Evolutionary conservation across 2,797 vertebrate genomes (phyloP).

Genomic region (Anomalospiza imberbis): DNA sequence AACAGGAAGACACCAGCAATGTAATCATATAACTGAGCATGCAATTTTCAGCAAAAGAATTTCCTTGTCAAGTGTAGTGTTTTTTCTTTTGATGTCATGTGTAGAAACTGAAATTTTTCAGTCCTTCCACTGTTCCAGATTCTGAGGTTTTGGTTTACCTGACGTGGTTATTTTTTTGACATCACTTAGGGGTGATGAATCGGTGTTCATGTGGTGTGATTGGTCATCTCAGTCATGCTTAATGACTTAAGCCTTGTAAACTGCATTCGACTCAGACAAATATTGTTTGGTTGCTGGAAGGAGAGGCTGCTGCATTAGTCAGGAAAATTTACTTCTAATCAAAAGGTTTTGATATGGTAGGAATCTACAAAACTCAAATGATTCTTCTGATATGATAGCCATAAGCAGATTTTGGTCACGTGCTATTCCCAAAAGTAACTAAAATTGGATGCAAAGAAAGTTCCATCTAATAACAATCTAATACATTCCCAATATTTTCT

Average conservation of each 20-base stretch:
- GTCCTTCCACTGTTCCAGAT: background rate
- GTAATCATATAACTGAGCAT: background rate
- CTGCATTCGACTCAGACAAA: background rate
- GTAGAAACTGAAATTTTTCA: background rate
- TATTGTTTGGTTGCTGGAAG: background rate
- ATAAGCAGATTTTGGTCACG: background rate
- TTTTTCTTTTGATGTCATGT: background rate
- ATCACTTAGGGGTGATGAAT: background rate
- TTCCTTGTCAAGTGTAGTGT: background rate
- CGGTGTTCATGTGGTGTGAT: fast-evolving
- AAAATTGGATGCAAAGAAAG: background rate
- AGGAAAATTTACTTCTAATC: background rate
- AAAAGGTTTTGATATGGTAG: background rate
- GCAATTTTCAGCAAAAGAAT: background rate
- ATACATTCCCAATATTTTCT: background rate
- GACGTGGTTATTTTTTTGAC: constrained; percentile 16
- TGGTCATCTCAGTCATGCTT: background rate
- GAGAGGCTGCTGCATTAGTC: background rate
- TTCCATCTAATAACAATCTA: background rate
- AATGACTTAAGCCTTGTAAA: background rate
- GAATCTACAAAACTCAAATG: background rate
- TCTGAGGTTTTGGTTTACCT: background rate
- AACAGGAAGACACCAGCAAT: background rate
- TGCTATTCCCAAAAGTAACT: background rate
- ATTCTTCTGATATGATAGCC: background rate